Conservation (phyloP, 1,140 invertebrate genomes). For the Sminthurinus signatus region DNA sequence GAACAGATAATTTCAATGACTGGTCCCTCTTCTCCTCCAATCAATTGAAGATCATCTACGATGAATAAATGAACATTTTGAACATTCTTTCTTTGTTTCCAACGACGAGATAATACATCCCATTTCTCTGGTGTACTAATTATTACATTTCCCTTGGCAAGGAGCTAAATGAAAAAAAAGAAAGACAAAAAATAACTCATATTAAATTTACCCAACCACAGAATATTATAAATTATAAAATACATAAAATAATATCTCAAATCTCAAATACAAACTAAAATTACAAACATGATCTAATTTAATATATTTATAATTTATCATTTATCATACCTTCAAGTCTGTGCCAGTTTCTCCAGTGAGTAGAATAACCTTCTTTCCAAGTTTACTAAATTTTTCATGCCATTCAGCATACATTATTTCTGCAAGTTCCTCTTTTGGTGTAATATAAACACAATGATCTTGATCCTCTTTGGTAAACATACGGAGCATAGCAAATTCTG, state of each 20-base stretch:
- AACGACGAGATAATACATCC: conserved; percentile 94
- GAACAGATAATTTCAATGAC: conserved; percentile 96
- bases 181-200: background rate
- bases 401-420: conserved; percentile 87
- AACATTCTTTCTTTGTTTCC: conserved; percentile 98
- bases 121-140: conserved; percentile 97
- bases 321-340: conserved; percentile 66
- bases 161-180: conserved; percentile 34
- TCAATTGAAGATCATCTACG: conserved; percentile 83
- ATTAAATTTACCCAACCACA: too few relatives aligned
- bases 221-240: too few relatives aligned
- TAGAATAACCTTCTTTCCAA: conserved; percentile 83
- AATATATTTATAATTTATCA: background rate
- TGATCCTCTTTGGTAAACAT: conserved; percentile 57
- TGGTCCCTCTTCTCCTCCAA: conserved; percentile 83
- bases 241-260: too few relatives aligned
- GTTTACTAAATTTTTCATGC: conserved; percentile 75
- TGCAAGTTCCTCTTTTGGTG: conserved; percentile 84
- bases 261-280: too few relatives aligned
- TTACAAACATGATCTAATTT: too few relatives aligned
- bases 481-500: conserved; percentile 92
- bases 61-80: conserved; percentile 96
- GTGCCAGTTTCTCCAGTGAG: conserved; percentile 97
- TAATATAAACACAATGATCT: conserved; percentile 79
- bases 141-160: conserved; percentile 88